These are phyloP conservation scores for Lutraria rhynchaena DNA, from an alignment of 1,140 invertebrate species.

Conservation along the genomic window DNA sequence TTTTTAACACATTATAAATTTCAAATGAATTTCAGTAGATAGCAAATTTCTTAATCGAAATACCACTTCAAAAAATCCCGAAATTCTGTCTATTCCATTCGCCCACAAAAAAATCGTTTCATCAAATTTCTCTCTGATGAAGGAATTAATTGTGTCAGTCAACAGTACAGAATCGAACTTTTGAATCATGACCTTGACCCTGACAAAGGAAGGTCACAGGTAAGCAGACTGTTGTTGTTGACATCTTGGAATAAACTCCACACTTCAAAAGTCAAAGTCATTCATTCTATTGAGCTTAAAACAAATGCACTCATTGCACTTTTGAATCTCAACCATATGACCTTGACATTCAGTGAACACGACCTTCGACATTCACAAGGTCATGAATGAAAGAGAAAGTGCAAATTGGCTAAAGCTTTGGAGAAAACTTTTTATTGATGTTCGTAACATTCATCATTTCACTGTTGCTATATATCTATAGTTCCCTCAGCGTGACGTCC, in stretches of 20 bases:
- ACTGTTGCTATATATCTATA: conserved; percentile 48
- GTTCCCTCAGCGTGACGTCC: conserved; percentile 46
- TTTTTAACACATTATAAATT: no score
- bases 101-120: no score
- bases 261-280: neutral
- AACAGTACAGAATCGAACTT: no score
- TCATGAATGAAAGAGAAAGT: conserved; percentile 27
- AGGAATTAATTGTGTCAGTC: no score
- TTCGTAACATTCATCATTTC: neutral
- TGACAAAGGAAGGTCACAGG: conserved; percentile 19
- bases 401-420: conserved; percentile 23
- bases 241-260: neutral
- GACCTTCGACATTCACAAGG: neutral
- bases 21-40: no score
- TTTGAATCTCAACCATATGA: neutral
- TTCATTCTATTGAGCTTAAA: no score
- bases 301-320: neutral
- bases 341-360: neutral
- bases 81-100: no score
- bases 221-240: neutral
- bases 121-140: no score
- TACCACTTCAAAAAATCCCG: no score
- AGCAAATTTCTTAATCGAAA: no score
- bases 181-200: neutral
- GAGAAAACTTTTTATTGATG: conserved; percentile 16